phyloP scores from a whole-genome alignment of 2,888 invertebrate genomes.

The Tridacna gigas region DNA sequence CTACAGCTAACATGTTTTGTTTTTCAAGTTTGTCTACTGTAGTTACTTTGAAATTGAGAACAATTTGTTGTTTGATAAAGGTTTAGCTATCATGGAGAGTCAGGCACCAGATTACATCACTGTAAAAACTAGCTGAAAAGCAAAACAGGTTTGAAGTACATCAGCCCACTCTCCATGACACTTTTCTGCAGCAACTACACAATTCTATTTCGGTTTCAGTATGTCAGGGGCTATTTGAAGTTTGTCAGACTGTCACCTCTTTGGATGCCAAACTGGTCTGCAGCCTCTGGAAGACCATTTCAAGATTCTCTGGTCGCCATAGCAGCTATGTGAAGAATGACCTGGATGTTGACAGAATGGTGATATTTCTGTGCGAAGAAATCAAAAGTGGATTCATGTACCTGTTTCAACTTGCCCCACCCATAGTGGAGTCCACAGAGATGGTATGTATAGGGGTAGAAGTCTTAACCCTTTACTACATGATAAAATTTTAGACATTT shows the following conservation, averaged over 20 bases:
- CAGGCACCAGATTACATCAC: no score
- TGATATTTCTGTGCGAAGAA: constrained; percentile 74
- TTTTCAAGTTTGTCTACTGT: no score
- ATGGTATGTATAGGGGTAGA: constrained; percentile 45
- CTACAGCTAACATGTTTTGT: no score
- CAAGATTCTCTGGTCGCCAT: constrained; percentile 76
- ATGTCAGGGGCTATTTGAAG: constrained; percentile 76
- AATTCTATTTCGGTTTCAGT: constrained; percentile 65
- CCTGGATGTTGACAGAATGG: constrained; percentile 75
- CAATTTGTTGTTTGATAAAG: no score
- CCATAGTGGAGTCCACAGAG: constrained; percentile 58
- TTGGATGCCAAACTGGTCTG: constrained; percentile 81
- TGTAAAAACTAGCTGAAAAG: no score
- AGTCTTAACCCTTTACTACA: no score
- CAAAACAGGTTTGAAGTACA: no score
- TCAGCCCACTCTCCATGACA: no score
- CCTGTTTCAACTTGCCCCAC: constrained; percentile 75
- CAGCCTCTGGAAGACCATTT: constrained; percentile 80
- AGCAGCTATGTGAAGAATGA: constrained; percentile 67
- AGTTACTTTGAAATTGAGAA: no score
- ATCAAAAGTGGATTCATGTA: constrained; percentile 72
- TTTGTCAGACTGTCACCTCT: constrained; percentile 78
- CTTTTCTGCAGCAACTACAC: no score
- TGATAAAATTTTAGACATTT: no score
- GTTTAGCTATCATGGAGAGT: no score